Conservation (phyloP, 2,797 vertebrate species). For the Prionace glauca region DNA sequence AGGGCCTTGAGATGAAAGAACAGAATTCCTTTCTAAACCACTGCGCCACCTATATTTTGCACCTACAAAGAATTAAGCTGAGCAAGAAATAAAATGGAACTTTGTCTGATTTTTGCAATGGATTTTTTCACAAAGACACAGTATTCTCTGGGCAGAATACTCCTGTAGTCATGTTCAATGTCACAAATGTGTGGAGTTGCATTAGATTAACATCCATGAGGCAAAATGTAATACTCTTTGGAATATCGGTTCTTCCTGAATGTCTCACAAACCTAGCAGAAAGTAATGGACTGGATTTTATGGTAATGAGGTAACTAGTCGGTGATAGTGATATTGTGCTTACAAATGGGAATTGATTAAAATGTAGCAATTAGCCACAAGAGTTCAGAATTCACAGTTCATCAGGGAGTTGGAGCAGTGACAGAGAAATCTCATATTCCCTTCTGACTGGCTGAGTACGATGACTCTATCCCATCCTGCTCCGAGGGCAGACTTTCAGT, state of each 20-base stretch:
- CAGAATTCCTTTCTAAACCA: not conserved
- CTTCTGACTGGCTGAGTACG: not conserved
- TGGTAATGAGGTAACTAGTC: not conserved
- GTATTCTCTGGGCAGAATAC: not conserved
- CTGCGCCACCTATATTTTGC: not conserved
- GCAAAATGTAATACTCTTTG: not conserved
- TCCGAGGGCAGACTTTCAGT: constrained; percentile 42
- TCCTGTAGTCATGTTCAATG: not conserved
- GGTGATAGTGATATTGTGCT: not conserved
- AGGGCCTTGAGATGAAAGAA: not conserved
- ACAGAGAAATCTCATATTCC: not conserved
- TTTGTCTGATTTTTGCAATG: not conserved
- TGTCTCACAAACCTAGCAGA: not conserved
- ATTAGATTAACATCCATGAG: not conserved
- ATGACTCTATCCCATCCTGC: not conserved
- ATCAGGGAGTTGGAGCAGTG: not conserved
- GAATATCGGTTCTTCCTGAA: not conserved
- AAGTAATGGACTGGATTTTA: not conserved
- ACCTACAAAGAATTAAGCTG: not conserved
- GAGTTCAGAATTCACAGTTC: not conserved
- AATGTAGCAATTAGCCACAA: not conserved
- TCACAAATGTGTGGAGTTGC: not conserved
- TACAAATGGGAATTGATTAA: not conserved
- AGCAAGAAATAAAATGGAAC: not conserved
- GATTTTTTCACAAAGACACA: not conserved